Evolutionary conservation across 2,797 vertebrate species (phyloP).

Genomic region (Gymnopithys bicolor): DNA sequence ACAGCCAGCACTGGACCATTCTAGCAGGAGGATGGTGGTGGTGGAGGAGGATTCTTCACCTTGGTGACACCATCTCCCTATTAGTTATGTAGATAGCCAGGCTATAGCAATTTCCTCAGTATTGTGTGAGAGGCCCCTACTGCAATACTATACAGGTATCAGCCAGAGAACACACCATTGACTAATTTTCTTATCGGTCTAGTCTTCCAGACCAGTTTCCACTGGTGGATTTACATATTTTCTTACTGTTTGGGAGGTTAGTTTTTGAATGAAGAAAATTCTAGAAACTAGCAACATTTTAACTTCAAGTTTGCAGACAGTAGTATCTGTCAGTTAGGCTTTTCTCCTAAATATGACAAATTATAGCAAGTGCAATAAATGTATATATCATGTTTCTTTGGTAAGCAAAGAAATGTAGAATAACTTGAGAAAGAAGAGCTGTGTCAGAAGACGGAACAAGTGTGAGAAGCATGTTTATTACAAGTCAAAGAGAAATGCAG

Average conservation of each 20-base stretch:
- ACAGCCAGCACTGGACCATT: rapidly evolving
- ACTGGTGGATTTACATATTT: neutral
- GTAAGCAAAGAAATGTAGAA: neutral
- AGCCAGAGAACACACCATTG: neutral
- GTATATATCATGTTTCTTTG: neutral
- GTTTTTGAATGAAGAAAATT: neutral
- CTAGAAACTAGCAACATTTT: neutral
- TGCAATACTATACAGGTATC: too few relatives aligned
- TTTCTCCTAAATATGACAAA: neutral
- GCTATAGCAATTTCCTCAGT: neutral
- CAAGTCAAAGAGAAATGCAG: neutral
- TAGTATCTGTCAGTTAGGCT: neutral
- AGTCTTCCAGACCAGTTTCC: neutral
- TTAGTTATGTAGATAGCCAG: neutral
- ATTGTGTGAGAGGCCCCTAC: neutral
- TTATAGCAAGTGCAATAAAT: neutral
- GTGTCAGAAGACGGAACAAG: neutral
- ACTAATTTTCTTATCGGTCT: neutral
- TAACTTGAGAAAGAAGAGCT: neutral
- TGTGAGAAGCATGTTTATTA: neutral
- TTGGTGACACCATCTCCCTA: neutral
- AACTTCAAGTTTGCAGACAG: neutral
- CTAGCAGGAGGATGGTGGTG: neutral
- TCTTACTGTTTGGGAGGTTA: neutral
- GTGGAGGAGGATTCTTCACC: neutral